Percentiles rank a stretch among this genome's conserved stretches.
These are phyloP conservation scores for Lepetodrilus schrolli DNA, from an alignment of 2,888 invertebrate genomes.

Conservation along the genomic window DNA sequence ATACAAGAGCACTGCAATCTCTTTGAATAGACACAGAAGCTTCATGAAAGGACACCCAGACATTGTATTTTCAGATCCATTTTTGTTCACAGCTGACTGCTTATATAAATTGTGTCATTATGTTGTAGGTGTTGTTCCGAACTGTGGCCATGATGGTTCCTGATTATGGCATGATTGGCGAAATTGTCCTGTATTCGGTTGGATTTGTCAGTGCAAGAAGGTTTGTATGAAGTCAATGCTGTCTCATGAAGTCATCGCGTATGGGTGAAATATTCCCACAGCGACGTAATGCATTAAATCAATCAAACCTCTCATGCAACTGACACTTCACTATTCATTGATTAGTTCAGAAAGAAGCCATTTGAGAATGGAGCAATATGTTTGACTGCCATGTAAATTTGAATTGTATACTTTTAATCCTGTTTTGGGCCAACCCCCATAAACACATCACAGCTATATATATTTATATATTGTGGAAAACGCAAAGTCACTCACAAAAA, in stretches of 20 bases:
- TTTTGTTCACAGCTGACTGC: background rate
- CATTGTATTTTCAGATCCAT: background rate
- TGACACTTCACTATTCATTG: background rate
- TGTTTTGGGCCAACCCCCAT: too few species aligned
- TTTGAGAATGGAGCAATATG: too few species aligned
- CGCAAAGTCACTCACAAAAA: too few species aligned
- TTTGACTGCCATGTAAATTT: too few species aligned
- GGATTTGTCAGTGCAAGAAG: slow-evolving; percentile 77
- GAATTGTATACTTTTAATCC: too few species aligned
- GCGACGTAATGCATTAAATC: background rate
- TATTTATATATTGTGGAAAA: too few species aligned
- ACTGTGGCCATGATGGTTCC: slow-evolving; percentile 77
- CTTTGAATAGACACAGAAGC: too few species aligned
- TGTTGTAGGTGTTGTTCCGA: slow-evolving; percentile 76
- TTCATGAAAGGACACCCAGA: background rate
- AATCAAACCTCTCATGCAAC: background rate
- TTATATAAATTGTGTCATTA: background rate
- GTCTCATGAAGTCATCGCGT: background rate
- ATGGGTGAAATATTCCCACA: too few species aligned
- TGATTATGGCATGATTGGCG: slow-evolving; percentile 76
- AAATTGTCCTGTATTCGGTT: slow-evolving; percentile 76
- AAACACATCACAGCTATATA: too few species aligned
- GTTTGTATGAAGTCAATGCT: slow-evolving; percentile 70
- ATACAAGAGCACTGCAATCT: too few species aligned
- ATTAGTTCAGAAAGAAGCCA: background rate